These are phyloP conservation scores for Moxostoma hubbsi DNA, from an alignment of 2,797 vertebrate species.

Conservation along the genomic window DNA sequence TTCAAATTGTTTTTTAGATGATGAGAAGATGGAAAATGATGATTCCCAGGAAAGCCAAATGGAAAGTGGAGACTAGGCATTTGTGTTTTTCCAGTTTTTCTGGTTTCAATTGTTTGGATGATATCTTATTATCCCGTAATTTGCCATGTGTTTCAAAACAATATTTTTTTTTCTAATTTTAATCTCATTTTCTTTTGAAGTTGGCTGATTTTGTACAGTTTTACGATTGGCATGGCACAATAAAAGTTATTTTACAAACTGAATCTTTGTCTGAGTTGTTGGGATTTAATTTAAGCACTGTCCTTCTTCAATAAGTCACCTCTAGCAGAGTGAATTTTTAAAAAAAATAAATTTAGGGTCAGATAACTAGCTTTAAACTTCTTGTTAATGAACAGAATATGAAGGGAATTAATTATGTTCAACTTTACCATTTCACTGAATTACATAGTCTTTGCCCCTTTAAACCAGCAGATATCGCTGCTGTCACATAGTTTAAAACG, in stretches of 20 bases:
- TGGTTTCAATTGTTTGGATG: neutral
- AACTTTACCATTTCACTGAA: neutral
- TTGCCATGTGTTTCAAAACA: neutral
- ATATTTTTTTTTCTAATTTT: neutral
- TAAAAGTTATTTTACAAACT: conserved; percentile 1
- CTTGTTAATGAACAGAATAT: no score
- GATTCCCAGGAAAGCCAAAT: conserved; percentile 85
- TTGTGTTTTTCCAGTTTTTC: neutral
- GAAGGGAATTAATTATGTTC: neutral
- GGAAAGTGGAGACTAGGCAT: conserved; percentile 82
- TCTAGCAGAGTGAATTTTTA: no score
- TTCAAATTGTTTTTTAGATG: conserved; percentile 77
- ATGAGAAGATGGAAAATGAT: conserved; percentile 93
- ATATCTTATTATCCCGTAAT: no score
- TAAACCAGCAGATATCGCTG: conserved; percentile 56
- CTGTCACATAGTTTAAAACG: conserved; percentile 14
- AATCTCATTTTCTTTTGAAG: neutral
- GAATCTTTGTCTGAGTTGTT: neutral
- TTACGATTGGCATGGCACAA: conserved; percentile 25
- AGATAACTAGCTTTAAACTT: no score
- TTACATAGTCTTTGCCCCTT: neutral
- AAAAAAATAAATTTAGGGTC: no score
- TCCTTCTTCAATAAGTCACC: no score
- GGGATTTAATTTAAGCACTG: neutral
- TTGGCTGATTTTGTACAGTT: conserved; percentile 26